Base-by-base conservation (phyloP, 2,113 vertebrate genomes). In the Pagrus major region DNA sequence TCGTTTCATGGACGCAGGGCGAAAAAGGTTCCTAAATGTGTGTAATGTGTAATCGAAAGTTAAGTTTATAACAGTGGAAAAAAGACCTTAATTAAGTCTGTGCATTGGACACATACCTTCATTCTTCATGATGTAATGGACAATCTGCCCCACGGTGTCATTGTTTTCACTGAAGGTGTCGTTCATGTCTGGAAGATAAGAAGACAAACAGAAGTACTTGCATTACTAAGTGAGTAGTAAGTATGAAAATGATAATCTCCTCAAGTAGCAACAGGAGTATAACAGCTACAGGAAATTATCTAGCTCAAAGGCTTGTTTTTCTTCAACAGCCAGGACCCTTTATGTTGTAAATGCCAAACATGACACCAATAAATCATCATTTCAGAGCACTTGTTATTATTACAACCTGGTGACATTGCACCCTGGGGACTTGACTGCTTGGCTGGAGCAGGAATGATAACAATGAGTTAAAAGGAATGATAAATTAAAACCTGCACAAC, bases 121-220 rank as follows among this genome's bases (percentile, higher is more conserved):
- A 64, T 99, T 99, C 84, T 96, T 97, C 98, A 99, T 99, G 92
- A 99, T 99, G 94, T 88, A 98, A 64, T 95, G 95, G 78, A 99
- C 95, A 21, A 99, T 98, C 73, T 97, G 96, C 52, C 97, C 97
- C 15, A 99, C 96, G 0, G 98, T 99, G 91, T 99, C 98, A 5
- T 93, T 96, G 63, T 98, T 97, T 9, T 98, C 96, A 15, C 89
- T 94, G 25, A 94, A 1, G 66, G 95, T 96, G 79, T 99, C 97
- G 23, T 97, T 97, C 90, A 97, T 56, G 55, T 98, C 98, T 98
- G 94, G 77, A 93, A 84, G 64, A 56, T 67, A 93, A 69, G 68
- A 14, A 87, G 84, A 92, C 0, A 29, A 29, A 81, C 20, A 78
- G 5, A 52, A 31, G 83, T 0, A 58, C 1, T 6, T 14, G 3